A percentile compares a stretch with the other conserved stretches of the same genome.
phyloP scores from a whole-genome alignment of 1,140 invertebrate species.

The Pentalonia nigronervosa region DNA sequence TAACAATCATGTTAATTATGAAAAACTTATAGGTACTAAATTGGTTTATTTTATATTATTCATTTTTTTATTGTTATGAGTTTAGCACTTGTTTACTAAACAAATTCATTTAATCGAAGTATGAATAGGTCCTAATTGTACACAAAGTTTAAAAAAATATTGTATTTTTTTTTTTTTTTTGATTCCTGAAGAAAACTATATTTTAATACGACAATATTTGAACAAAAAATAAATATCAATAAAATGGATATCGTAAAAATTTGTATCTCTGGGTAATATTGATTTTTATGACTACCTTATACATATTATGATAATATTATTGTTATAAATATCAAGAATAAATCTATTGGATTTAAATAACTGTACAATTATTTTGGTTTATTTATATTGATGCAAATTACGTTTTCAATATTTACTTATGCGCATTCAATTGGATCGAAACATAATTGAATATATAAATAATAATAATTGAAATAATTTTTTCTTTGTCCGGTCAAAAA shows the following conservation, averaged over 20 bases:
- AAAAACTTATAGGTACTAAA: no score
- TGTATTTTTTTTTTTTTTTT: neutral
- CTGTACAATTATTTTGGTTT: neutral
- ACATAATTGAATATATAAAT: neutral
- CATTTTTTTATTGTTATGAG: no score
- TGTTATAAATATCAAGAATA: conserved; percentile 1
- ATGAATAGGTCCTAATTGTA: neutral
- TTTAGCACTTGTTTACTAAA: no score
- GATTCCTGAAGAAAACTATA: neutral
- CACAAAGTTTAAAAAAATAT: neutral
- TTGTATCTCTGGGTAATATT: neutral
- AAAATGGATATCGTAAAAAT: neutral
- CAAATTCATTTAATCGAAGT: no score
- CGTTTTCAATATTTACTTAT: neutral
- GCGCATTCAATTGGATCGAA: neutral
- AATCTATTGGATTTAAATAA: conserved; percentile 13
- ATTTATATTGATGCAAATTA: neutral
- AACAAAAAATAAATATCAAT: conserved; percentile 10
- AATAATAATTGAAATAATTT: neutral
- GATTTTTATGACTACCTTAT: neutral
- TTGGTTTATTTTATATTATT: no score
- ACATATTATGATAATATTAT: neutral
- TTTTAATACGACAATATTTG: neutral
- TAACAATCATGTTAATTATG: no score
- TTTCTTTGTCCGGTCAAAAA: neutral